phyloP scores from a whole-genome alignment of 2,888 invertebrate genomes.

The Onchidella celtica region DNA sequence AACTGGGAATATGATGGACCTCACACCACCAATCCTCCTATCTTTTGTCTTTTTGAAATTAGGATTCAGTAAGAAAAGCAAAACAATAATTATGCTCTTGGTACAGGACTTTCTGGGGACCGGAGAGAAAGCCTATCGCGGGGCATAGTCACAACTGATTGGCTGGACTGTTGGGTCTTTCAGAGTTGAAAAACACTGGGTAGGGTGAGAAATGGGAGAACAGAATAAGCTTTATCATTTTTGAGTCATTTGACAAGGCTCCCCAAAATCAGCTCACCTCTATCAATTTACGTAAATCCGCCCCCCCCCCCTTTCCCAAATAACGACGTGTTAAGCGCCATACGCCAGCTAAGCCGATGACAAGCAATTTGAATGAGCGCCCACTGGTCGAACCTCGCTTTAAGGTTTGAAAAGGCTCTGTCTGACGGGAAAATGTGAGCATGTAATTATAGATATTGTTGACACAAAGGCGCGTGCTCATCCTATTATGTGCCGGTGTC shows the following conservation, averaged over 20 bases:
- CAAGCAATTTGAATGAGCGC: conserved; percentile 6
- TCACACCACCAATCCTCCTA: too few relatives aligned
- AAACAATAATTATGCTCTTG: too few relatives aligned
- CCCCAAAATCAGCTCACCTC: not conserved
- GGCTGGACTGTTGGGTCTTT: too few relatives aligned
- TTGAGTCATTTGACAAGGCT: not conserved
- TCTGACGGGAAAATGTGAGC: not conserved
- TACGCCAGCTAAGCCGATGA: not conserved
- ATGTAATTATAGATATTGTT: conserved; percentile 49
- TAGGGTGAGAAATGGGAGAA: too few relatives aligned
- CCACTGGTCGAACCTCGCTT: not conserved
- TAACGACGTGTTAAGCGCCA: not conserved
- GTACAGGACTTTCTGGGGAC: too few relatives aligned
- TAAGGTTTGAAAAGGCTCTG: not conserved
- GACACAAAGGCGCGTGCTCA: conserved; percentile 12
- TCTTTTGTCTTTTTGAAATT: too few relatives aligned
- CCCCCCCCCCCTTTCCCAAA: not conserved
- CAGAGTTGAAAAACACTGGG: too few relatives aligned
- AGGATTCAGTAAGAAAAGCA: too few relatives aligned
- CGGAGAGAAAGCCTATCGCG: too few relatives aligned
- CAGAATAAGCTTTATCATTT: too few relatives aligned
- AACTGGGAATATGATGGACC: too few relatives aligned
- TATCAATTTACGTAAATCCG: not conserved
- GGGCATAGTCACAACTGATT: too few relatives aligned
- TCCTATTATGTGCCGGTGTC: conserved; percentile 1